Evolutionary conservation across 2,113 vertebrate genomes (phyloP), one percentile per base, ranked within the genome.

Genomic region (Festucalex cinctus): DNA sequence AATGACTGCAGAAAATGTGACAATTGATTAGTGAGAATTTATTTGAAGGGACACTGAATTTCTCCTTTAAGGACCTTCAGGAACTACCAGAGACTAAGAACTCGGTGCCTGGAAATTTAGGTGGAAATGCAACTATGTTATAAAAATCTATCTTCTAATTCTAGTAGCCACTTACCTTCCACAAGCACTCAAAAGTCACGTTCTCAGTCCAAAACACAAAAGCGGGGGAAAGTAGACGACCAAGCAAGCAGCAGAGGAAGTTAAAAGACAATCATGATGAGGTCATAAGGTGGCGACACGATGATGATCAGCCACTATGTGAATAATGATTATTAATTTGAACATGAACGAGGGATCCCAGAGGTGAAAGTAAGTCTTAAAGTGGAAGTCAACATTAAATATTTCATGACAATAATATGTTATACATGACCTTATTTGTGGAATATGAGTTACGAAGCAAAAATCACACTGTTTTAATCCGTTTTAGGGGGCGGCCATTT

Each of bases 201-300:
- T 35, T 74, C 71, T 78, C 69, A 75, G 12, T 12, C 51, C 1
- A 78, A 65, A 66, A 82, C 67, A 78, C 56, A 78, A 9, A 51
- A 6, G 48, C 4, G 39, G 62, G 69, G 69, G 87, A 66, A 83
- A 48, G 54, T 61, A 81, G 48, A 76, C 46, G 80, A 74, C 78
- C 73, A 85, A 56, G 80, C 44, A 69, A 69, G 19, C 60, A 74
- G 76, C 49, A 71, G 57, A 73, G 66, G 14, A 19, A 75, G 46
- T 12, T 62, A 41, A 43, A 62, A 43, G n/a, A 43, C 14, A 43
- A 13, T 43, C n/a, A 43, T 43, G 60, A 16, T 43, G 60, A 62
- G 8, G 54, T 57, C 54, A 57, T 26, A 57, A 57, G 26, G 17
- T 17, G 60, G 37, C 26, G 22, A 24, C n/a, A 62, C 12, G 6